These are phyloP conservation scores for Mactra quadrangularis DNA, from an alignment of 1,140 invertebrate species.

Conservation along the genomic window DNA sequence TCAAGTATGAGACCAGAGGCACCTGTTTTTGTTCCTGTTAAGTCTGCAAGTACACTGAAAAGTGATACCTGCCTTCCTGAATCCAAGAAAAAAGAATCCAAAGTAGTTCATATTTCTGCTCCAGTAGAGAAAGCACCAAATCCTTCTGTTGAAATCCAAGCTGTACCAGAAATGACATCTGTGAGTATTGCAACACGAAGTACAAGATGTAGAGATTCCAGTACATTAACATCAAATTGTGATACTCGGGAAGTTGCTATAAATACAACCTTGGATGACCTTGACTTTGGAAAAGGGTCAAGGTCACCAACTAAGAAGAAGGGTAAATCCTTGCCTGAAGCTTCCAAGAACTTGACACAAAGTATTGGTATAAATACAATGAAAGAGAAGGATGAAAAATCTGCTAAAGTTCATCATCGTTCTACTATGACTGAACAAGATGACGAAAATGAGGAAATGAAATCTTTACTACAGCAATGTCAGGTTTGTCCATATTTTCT, in stretches of 20 bases:
- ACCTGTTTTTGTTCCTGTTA: conserved; percentile 27
- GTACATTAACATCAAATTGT: conserved; percentile 28
- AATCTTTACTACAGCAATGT: not conserved
- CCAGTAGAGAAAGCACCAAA: not conserved
- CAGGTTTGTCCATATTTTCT: no score
- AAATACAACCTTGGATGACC: not conserved
- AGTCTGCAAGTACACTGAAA: not conserved
- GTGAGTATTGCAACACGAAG: conserved; percentile 16
- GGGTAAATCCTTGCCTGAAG: not conserved
- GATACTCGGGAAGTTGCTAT: conserved; percentile 29
- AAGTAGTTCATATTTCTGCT: conserved; percentile 5
- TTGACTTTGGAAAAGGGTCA: no score
- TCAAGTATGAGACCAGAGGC: conserved; percentile 28
- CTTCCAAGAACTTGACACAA: no score
- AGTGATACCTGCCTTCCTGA: not conserved
- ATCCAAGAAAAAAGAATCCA: not conserved
- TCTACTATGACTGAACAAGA: conserved; percentile 14
- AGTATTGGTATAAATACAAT: conserved; percentile 26
- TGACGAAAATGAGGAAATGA: not conserved
- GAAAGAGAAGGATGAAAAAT: not conserved
- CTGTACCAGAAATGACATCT: not conserved
- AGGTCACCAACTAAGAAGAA: not conserved
- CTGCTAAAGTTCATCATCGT: not conserved
- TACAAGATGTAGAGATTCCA: conserved; percentile 3
- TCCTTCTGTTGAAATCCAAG: conserved; percentile 32